Percentiles rank a stretch among this genome's conserved stretches.
These are phyloP conservation scores for Axea sp. DNA, from an alignment of 2,888 invertebrate species.

Conservation along the genomic window DNA sequence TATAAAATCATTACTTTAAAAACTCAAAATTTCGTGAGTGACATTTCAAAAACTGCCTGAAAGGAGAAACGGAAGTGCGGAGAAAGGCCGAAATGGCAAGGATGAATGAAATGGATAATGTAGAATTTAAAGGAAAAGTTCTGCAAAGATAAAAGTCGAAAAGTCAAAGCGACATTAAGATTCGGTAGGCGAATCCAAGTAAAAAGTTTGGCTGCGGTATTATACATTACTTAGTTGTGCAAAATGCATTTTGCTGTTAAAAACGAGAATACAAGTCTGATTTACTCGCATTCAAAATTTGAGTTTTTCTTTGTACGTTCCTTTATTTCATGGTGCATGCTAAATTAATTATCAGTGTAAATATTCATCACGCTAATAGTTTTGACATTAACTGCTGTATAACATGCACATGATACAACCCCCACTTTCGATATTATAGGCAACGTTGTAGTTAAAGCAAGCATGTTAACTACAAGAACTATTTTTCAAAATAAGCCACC, in stretches of 20 bases:
- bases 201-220: slow-evolving; percentile 54
- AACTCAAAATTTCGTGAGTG: slow-evolving; percentile 48
- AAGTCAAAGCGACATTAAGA: slow-evolving; percentile 58
- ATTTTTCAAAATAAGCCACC: no score
- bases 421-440: slow-evolving; percentile 41
- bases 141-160: slow-evolving; percentile 57
- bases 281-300: slow-evolving; percentile 27
- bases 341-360: slow-evolving; percentile 36
- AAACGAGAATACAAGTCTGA: slow-evolving; percentile 38
- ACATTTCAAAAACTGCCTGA: slow-evolving; percentile 52
- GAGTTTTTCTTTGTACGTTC: slow-evolving; percentile 1
- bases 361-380: slow-evolving; percentile 44
- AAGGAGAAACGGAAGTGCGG: slow-evolving; percentile 46
- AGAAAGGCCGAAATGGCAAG: slow-evolving; percentile 48
- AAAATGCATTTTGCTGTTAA: slow-evolving; percentile 55
- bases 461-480: slow-evolving; percentile 28
- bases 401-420: slow-evolving; percentile 38
- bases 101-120: slow-evolving; percentile 61
- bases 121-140: slow-evolving; percentile 60
- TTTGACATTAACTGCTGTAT: slow-evolving; percentile 38
- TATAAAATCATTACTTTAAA: no score
- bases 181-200: slow-evolving; percentile 55
- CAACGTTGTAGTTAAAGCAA: slow-evolving; percentile 22
- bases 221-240: slow-evolving; percentile 51
- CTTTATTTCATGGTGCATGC: slow-evolving; percentile 13